Evolutionary conservation across 2,888 invertebrate species (phyloP), one percentile per base, ranked within the genome.

Genomic region (Bombylius discolor): DNA sequence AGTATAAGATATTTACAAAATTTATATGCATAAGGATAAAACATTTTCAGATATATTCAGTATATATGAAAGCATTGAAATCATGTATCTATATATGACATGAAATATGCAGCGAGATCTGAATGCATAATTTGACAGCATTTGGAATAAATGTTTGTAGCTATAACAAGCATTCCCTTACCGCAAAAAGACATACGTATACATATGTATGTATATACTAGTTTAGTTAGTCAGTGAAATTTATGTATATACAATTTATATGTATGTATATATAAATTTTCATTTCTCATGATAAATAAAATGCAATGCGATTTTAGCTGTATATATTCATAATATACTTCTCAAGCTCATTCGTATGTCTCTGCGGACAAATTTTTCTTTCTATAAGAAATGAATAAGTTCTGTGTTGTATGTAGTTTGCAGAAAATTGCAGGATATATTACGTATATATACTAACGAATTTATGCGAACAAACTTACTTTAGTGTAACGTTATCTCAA

Each of bases 81-180:
- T n/a, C n/a, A 42, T 42, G 6, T 3, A 42, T 5, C 1, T 6
- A 42, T 11, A 42, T 23, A 23, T 23, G 11, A 42, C 4, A 42
- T 42, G 8, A 36, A 34, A 50, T 54, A 32, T 44, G 23, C 13
- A 33, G 50, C 46, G 51, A 51, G 47, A 51, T 55, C 51, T 51
- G 47, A 55, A 55, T 55, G 51, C 48, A 48, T 55, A 47, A 55
- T 55, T 55, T 51, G 55, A 39, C 47, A 48, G 47, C 48, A 55
- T 55, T 51, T 55, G 47, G 50, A 55, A 32, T 12, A 31, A 55
- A 47, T 42, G 33, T 49, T 49, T 13, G 11, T 11, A 11, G 12
- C 39, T 42, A n/a, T n/a, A 42, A 42, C 39, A 42, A 42, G 39
- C 39, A 11, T 42, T 11, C 12, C 11, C 4, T 23, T 23, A 23